Percentiles rank a stretch among this genome's conserved stretches.
phyloP scores from a whole-genome alignment of 2,797 vertebrate species.

The Podarcis siculus region DNA sequence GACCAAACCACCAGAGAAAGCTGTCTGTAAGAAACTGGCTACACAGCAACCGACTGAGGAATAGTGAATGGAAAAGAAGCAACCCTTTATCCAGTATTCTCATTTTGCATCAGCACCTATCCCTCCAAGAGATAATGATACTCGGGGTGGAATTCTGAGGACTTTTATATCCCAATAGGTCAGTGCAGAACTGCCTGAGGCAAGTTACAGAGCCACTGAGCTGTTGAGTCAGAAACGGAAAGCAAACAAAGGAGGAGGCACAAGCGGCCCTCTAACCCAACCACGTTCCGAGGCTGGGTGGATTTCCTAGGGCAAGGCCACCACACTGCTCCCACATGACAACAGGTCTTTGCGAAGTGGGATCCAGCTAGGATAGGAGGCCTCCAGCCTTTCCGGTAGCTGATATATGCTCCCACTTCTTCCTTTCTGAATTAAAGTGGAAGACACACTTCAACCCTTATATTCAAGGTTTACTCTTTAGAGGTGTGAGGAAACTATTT shows the following conservation, averaged over 20 bases:
- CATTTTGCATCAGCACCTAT: rapidly evolving
- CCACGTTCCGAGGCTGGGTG: background rate
- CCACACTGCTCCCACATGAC: background rate
- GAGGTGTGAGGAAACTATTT: background rate
- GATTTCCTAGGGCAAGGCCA: background rate
- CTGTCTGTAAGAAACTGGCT: rapidly evolving
- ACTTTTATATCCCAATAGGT: background rate
- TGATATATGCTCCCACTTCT: too few species aligned
- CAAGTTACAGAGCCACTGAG: background rate
- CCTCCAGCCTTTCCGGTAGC: background rate
- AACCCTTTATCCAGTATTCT: background rate
- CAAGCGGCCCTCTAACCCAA: rapidly evolving
- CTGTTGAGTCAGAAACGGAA: background rate
- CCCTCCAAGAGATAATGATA: too few species aligned
- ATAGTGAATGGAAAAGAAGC: background rate
- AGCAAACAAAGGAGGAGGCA: background rate
- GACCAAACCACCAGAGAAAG: background rate
- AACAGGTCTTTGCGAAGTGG: background rate
- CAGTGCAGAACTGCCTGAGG: background rate
- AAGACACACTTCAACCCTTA: too few species aligned
- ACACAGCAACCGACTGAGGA: background rate
- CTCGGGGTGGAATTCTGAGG: rapidly evolving
- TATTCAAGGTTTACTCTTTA: background rate
- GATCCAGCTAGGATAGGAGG: too few species aligned
- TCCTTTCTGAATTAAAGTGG: background rate